phyloP scores from a whole-genome alignment of 2,797 vertebrate genomes.

The Chrosomus eos region DNA sequence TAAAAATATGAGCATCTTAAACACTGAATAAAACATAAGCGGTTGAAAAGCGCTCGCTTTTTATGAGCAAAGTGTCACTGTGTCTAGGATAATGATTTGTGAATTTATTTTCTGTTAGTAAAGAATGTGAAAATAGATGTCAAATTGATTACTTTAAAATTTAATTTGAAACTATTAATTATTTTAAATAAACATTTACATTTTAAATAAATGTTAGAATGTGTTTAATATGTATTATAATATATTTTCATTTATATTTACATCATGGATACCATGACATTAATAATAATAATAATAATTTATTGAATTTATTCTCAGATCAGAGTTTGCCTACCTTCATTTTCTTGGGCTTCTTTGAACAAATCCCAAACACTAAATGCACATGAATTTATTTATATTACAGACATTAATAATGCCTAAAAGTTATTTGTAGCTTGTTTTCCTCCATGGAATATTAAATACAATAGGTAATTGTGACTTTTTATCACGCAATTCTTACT shows the following conservation, averaged over 20 bases:
- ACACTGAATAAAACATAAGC: constrained; percentile 21
- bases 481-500: no score
- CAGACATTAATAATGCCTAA: neutral
- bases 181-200: no score
- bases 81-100: neutral
- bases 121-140: neutral
- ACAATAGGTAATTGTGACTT: no score
- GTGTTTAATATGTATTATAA: neutral
- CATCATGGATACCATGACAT: neutral
- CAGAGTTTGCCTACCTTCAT: neutral
- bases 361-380: neutral
- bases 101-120: neutral
- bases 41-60: neutral
- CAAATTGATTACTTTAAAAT: neutral
- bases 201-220: neutral
- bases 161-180: neutral
- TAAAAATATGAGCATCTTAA: neutral
- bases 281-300: no score
- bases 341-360: neutral
- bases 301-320: neutral
- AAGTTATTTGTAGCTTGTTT: neutral
- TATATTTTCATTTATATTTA: neutral
- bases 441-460: no score
- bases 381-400: neutral
- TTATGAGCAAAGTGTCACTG: neutral